Evolutionary conservation across 2,113 vertebrate species (phyloP).

Genomic region (Smithornis capensis): DNA sequence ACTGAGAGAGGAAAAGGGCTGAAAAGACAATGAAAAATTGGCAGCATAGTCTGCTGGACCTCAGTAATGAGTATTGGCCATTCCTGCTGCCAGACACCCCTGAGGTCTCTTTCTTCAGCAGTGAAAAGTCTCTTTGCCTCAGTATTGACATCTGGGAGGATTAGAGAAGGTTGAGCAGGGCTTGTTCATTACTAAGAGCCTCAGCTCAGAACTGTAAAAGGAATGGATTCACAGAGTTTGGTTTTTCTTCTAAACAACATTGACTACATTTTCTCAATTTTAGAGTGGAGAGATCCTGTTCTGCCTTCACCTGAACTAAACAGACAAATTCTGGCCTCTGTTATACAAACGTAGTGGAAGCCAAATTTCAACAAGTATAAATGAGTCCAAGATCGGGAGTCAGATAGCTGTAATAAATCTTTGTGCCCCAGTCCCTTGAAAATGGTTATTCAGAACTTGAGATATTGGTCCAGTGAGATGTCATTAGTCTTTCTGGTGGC

Average conservation of each 20-base stretch:
- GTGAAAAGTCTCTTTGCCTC: background rate
- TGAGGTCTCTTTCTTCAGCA: constrained; percentile 1
- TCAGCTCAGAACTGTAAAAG: background rate
- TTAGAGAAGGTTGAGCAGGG: background rate
- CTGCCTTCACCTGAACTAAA: background rate
- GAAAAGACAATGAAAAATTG: constrained; percentile 15
- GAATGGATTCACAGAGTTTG: background rate
- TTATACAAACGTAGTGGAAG: background rate
- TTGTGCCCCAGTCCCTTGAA: background rate
- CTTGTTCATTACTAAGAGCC: background rate
- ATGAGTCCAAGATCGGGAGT: background rate
- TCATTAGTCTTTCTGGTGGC: background rate
- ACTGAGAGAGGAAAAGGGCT: background rate
- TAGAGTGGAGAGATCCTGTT: background rate
- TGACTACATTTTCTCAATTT: background rate
- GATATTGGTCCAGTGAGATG: background rate
- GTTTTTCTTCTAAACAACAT: background rate
- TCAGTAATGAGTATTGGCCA: background rate
- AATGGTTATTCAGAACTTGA: background rate
- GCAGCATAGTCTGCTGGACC: background rate
- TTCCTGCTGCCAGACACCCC: background rate
- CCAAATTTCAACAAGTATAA: background rate
- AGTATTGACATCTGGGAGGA: background rate
- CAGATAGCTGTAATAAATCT: background rate
- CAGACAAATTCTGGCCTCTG: background rate